These are phyloP conservation scores for Melipona bicolor DNA, from an alignment of 2,888 invertebrate species.

Conservation along the genomic window DNA sequence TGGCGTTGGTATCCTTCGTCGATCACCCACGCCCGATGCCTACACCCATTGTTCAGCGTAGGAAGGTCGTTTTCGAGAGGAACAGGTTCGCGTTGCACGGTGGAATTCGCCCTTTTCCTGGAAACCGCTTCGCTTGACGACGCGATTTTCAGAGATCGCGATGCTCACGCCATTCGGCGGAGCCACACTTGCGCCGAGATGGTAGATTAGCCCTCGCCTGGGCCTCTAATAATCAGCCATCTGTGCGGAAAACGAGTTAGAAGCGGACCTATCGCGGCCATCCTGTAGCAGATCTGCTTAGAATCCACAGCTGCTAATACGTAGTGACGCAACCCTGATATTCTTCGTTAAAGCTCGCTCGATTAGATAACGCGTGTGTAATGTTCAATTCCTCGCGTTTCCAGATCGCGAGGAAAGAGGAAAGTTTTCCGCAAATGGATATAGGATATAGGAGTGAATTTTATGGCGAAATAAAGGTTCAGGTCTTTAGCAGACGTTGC, in stretches of 20 bases:
- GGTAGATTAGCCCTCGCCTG: slow-evolving; percentile 49
- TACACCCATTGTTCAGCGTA: slow-evolving; percentile 70
- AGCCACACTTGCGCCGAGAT: slow-evolving; percentile 37
- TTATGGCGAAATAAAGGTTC: too few species aligned
- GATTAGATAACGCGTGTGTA: slow-evolving; percentile 22
- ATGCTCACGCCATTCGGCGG: slow-evolving; percentile 67
- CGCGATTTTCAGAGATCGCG: slow-evolving; percentile 64
- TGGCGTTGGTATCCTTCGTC: slow-evolving; percentile 71
- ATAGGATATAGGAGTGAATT: too few species aligned
- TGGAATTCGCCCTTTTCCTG: slow-evolving; percentile 69
- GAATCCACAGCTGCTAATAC: neutral
- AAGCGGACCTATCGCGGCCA: slow-evolving; percentile 12
- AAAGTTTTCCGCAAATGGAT: too few species aligned
- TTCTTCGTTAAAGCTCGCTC: neutral
- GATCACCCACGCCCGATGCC: slow-evolving; percentile 76
- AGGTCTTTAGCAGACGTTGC: neutral
- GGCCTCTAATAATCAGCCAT: slow-evolving; percentile 49
- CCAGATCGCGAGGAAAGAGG: neutral
- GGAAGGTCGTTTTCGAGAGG: slow-evolving; percentile 67
- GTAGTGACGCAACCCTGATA: neutral
- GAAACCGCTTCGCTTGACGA: slow-evolving; percentile 62
- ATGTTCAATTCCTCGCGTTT: neutral
- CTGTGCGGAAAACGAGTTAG: slow-evolving; percentile 58
- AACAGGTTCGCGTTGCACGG: slow-evolving; percentile 69
- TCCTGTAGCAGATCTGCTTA: slow-evolving; percentile 1